Conservation (phyloP, 2,888 invertebrate genomes). For the Arge pagana region DNA sequence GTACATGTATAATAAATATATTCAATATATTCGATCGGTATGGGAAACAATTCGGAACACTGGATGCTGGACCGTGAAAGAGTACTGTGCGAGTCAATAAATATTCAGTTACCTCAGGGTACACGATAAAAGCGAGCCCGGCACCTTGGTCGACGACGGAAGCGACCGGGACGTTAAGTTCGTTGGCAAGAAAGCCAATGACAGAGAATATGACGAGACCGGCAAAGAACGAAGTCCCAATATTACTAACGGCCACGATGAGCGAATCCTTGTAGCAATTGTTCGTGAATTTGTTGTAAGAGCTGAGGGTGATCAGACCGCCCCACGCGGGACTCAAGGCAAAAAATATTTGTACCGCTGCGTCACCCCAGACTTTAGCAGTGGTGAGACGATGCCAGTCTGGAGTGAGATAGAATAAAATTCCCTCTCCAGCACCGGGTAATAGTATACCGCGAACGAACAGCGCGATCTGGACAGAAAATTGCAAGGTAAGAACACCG, state of each 20-base stretch:
- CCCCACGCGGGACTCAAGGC: conserved; percentile 87
- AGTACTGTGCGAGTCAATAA: too few relatives aligned
- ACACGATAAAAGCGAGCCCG: conserved; percentile 83
- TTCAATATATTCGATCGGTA: background rate
- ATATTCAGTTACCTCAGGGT: conserved; percentile 67
- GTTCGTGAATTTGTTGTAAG: conserved; percentile 84
- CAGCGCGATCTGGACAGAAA: conserved; percentile 55
- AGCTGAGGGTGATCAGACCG: conserved; percentile 81
- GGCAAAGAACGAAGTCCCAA: conserved; percentile 79
- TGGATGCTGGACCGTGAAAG: too few relatives aligned
- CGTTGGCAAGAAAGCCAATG: conserved; percentile 80
- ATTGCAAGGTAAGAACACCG: background rate
- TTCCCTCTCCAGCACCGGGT: conserved; percentile 78
- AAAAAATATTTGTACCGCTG: conserved; percentile 86
- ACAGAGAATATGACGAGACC: conserved; percentile 82
- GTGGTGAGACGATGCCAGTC: conserved; percentile 75
- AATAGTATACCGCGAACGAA: conserved; percentile 79
- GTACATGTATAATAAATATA: background rate
- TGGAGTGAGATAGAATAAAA: conserved; percentile 79
- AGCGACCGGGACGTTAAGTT: conserved; percentile 71
- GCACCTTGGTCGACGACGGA: conserved; percentile 78
- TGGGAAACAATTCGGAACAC: too few relatives aligned
- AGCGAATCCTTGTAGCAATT: conserved; percentile 79
- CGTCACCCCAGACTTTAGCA: conserved; percentile 82
- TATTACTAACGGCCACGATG: conserved; percentile 78